Conservation (phyloP, 2,888 invertebrate genomes). For the Apamea epomidion region DNA sequence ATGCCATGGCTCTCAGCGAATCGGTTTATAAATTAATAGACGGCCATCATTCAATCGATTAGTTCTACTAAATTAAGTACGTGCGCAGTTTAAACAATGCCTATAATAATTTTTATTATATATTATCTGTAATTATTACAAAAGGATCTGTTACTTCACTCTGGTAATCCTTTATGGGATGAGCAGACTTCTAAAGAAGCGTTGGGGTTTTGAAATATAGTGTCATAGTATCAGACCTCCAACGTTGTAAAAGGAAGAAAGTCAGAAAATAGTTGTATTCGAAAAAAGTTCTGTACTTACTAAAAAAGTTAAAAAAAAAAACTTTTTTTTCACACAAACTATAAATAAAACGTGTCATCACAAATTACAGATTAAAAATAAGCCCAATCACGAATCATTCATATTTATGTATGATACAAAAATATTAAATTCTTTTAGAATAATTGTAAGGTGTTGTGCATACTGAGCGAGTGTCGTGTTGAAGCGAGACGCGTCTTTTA, state of each 20-base stretch:
- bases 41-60: slow-evolving; percentile 59
- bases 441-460: slow-evolving; percentile 51
- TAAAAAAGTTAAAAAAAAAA: slow-evolving; percentile 2
- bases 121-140: slow-evolving; percentile 30
- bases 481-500: background rate
- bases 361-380: slow-evolving; percentile 71
- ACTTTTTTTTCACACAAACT: slow-evolving; percentile 30
- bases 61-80: slow-evolving; percentile 43
- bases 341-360: slow-evolving; percentile 67
- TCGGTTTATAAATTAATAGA: slow-evolving; percentile 59
- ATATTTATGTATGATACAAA: slow-evolving; percentile 69
- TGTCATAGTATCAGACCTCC: slow-evolving; percentile 3
- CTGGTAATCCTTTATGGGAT: slow-evolving; percentile 26
- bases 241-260: background rate
- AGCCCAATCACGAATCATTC: slow-evolving; percentile 73
- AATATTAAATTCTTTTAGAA: slow-evolving; percentile 59
- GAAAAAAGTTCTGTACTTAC: background rate
- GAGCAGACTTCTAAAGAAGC: slow-evolving; percentile 27
- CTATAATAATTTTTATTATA: slow-evolving; percentile 25
- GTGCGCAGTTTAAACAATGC: slow-evolving; percentile 58
- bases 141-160: slow-evolving; percentile 51
- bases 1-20: slow-evolving; percentile 62
- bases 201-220: background rate
- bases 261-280: background rate
- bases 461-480: slow-evolving; percentile 6